A percentile compares a stretch with the other conserved stretches of the same genome.
phyloP scores from a whole-genome alignment of 2,888 invertebrate species.

The Choristoneura rosaceana region DNA sequence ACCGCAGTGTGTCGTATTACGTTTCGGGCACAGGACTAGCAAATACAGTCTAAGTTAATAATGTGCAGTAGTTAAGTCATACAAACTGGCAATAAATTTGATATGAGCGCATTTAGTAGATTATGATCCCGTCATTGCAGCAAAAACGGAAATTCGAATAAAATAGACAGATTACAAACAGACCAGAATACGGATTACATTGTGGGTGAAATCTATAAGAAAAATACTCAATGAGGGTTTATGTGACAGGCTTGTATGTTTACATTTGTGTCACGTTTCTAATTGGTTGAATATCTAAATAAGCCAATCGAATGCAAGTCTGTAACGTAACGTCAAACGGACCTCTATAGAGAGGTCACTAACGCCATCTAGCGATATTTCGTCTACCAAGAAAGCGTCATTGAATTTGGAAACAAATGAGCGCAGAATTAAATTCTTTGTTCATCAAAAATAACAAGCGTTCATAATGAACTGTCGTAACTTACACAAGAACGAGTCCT shows the following conservation, averaged over 20 bases:
- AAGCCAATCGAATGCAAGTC: too few species aligned
- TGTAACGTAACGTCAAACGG: too few species aligned
- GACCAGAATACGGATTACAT: too few species aligned
- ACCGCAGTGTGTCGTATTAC: slow-evolving; percentile 1
- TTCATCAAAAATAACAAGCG: slow-evolving; percentile 19
- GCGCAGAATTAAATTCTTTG: too few species aligned
- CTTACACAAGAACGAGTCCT: slow-evolving; percentile 33
- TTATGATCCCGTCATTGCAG: neutral
- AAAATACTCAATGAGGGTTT: neutral
- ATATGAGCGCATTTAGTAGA: neutral
- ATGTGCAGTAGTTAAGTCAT: neutral
- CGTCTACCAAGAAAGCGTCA: too few species aligned
- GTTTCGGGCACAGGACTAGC: neutral
- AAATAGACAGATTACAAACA: neutral
- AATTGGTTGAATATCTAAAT: too few species aligned
- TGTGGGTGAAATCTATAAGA: neutral
- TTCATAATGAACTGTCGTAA: slow-evolving; percentile 36
- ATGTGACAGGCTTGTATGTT: too few species aligned
- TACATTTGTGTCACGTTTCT: too few species aligned
- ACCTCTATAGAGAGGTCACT: too few species aligned
- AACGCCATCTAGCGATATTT: too few species aligned
- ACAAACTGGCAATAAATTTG: neutral
- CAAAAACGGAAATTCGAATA: neutral
- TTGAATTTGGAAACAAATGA: too few species aligned
- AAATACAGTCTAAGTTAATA: neutral